These are phyloP conservation scores for Adelges cooleyi DNA, from an alignment of 1,140 invertebrate species.

Conservation along the genomic window DNA sequence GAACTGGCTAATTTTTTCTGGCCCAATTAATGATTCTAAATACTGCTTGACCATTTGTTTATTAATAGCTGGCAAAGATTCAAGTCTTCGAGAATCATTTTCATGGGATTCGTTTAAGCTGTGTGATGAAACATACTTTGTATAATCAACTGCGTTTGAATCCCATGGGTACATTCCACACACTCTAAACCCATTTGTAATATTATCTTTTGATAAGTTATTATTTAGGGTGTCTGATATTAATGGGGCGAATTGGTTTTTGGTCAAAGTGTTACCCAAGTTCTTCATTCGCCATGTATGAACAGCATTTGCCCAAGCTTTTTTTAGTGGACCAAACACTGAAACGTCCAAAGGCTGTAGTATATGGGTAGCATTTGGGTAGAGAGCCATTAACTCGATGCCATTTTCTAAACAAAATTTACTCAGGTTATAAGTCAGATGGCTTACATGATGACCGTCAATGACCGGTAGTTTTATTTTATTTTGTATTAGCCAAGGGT, in stretches of 20 bases:
- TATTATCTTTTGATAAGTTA: conserved; percentile 31
- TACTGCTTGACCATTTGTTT: not conserved
- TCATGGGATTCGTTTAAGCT: no score
- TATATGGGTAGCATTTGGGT: conserved; percentile 40
- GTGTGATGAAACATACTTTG: no score
- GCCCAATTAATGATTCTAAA: not conserved
- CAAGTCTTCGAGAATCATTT: no score
- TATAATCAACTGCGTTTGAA: conserved; percentile 36
- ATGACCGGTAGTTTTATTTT: conserved; percentile 36
- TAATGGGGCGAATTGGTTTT: conserved; percentile 36
- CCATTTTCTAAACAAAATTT: conserved; percentile 38
- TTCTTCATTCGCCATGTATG: conserved; percentile 28
- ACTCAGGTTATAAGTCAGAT: conserved; percentile 36
- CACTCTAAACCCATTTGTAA: conserved; percentile 37
- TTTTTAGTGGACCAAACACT: conserved; percentile 35
- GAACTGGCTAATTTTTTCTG: not conserved
- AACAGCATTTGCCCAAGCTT: conserved; percentile 36
- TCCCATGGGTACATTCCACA: conserved; percentile 38
- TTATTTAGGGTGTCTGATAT: conserved; percentile 34
- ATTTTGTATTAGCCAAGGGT: conserved; percentile 34
- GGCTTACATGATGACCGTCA: conserved; percentile 39
- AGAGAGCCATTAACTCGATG: conserved; percentile 38
- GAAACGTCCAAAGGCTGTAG: conserved; percentile 39
- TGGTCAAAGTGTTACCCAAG: conserved; percentile 33
- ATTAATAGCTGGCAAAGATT: no score